These are phyloP conservation scores for Ephestia elutella DNA, from an alignment of 1,140 invertebrate genomes.

Conservation along the genomic window DNA sequence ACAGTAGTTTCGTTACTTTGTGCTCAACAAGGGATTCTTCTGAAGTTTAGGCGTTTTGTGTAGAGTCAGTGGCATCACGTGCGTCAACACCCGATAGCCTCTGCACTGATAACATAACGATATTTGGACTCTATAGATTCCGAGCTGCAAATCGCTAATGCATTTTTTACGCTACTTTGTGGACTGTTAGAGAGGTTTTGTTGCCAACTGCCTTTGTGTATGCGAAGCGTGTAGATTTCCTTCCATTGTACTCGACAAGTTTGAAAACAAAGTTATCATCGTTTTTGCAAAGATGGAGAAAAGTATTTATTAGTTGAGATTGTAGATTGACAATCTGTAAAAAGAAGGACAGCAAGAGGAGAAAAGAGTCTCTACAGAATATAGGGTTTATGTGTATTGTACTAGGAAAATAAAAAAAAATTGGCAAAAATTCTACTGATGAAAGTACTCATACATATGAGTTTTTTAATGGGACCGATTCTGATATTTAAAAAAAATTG, in stretches of 20 bases:
- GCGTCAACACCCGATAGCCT: neutral
- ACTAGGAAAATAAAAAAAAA: no score
- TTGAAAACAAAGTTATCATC: neutral
- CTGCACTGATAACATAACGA: neutral
- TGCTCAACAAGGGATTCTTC: neutral
- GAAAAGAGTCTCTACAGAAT: no score
- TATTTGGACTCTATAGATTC: neutral
- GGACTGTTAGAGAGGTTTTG: neutral
- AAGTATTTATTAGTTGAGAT: neutral
- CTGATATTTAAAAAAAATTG: no score
- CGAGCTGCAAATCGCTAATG: neutral
- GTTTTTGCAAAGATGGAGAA: neutral
- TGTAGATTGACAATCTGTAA: no score
- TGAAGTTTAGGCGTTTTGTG: neutral
- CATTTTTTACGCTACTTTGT: neutral
- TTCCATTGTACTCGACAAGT: neutral
- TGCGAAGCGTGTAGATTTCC: constrained; percentile 1
- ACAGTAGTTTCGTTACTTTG: no score
- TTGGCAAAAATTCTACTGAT: no score
- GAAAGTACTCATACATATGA: no score
- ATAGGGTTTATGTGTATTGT: no score
- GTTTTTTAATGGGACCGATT: no score
- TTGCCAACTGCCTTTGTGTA: neutral
- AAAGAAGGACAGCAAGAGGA: no score
- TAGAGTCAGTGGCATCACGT: neutral